Base-by-base conservation (phyloP, 2,797 vertebrate genomes). In the Hydrocynus forskahlii region DNA sequence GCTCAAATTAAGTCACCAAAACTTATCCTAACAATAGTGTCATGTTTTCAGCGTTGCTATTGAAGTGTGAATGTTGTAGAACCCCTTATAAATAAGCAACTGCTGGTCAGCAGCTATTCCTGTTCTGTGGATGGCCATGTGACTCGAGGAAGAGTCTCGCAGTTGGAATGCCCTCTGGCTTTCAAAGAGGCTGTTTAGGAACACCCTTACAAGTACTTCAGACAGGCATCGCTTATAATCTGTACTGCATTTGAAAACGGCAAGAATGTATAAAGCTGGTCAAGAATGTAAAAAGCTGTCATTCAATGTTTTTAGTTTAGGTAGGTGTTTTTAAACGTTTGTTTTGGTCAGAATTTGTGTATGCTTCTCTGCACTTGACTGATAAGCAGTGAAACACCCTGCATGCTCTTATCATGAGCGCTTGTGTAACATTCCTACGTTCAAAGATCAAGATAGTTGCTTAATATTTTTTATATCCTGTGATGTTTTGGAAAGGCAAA, bases 311-410 rank as follows among this genome's bases (percentile, higher is more conserved):
- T 29, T 29, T 35, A 35, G 35, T 35, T 2, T 35, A 55, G 7
- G 7, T 19, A 7, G 52, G 52, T 55, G 16, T 54, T 54, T 54
- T 54, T 7, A 35, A 35, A 7, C 63, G 60, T n/a, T n/a, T 50
- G 48, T 13, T 75, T 48, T 48, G 45, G 45, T 48, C 45, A 35
- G 35, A 35, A 17, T 40, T 1, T 40, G 10, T 23, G 16, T 7
- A 8, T 43, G 43, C 55, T 23, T 10, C 43, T 77, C 76, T 86
- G 83, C 52, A 16, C 14, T 23, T 12, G 1, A 4, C 19, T 67
- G 82, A 86, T 86, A 84, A 84, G 78, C 12, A n/a, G 13, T 54
- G 48, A 14, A 5, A 82, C 74, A 66, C 69, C 75, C 81, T 5
- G 6, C 2, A 1, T 35, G 9, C 38, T 48, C 75, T 84, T 81